Evolutionary conservation across 2,888 invertebrate species (phyloP).

Genomic region (Erebia aethiops): DNA sequence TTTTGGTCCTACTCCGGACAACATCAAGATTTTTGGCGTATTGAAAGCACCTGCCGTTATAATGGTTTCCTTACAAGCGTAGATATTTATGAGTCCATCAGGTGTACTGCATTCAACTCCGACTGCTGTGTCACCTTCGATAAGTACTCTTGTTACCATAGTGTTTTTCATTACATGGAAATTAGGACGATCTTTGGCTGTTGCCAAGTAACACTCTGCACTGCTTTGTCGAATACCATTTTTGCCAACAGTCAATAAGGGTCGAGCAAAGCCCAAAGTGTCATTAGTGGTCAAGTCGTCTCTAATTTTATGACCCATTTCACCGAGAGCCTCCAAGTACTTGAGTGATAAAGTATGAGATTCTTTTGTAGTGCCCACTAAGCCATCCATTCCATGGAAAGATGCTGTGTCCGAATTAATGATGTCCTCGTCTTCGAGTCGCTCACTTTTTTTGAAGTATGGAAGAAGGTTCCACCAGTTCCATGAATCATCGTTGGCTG

Average conservation of each 20-base stretch:
- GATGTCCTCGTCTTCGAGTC: constrained; percentile 46
- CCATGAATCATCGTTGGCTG: constrained; percentile 76
- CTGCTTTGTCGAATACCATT: constrained; percentile 71
- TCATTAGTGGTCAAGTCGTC: constrained; percentile 61
- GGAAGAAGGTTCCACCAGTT: constrained; percentile 72
- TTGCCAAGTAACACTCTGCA: constrained; percentile 71
- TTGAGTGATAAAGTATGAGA: constrained; percentile 40
- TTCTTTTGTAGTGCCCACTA: constrained; percentile 58
- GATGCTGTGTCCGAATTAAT: constrained; percentile 35
- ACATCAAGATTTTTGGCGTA: constrained; percentile 71
- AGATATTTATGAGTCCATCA: constrained; percentile 47
- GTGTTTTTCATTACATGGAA: constrained; percentile 67
- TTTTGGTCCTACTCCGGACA: constrained; percentile 75
- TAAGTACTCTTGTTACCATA: constrained; percentile 70
- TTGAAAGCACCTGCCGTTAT: constrained; percentile 72
- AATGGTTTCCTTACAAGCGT: constrained; percentile 69
- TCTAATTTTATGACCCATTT: constrained; percentile 61
- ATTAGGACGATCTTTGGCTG: constrained; percentile 53
- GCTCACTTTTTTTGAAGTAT: constrained; percentile 76
- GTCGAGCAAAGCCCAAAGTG: constrained; percentile 69
- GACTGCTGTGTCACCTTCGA: constrained; percentile 67
- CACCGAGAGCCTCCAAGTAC: constrained; percentile 60
- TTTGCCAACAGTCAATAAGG: constrained; percentile 64
- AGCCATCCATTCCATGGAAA: constrained; percentile 65
- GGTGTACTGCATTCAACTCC: constrained; percentile 64